Evolutionary conservation across 2,888 invertebrate species (phyloP).

Genomic region (Spilarctia lutea): DNA sequence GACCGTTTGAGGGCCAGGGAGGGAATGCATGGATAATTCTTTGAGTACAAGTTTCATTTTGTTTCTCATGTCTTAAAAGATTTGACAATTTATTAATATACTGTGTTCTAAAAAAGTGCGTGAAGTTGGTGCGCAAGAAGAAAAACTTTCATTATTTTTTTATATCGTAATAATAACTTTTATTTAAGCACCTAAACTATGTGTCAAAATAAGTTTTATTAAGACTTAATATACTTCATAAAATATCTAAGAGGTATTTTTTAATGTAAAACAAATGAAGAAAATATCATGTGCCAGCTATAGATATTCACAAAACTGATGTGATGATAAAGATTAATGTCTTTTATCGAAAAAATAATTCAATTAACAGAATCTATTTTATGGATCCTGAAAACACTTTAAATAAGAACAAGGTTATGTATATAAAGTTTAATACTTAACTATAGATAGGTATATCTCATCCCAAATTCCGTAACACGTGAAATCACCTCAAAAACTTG

Average conservation of each 20-base stretch:
- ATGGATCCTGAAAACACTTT: background rate
- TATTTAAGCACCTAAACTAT: background rate
- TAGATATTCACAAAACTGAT: too few relatives aligned
- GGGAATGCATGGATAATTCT: conserved; percentile 40
- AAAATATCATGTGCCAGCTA: background rate
- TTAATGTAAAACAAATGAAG: background rate
- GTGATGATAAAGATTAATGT: background rate
- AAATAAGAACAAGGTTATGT: background rate
- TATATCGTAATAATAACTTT: background rate
- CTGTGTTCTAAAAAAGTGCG: too few relatives aligned
- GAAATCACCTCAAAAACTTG: conserved; percentile 49
- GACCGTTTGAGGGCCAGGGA: conserved; percentile 61
- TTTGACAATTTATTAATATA: background rate
- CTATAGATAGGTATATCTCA: conserved; percentile 12
- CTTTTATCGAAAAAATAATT: background rate
- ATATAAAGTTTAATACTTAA: conserved; percentile 15
- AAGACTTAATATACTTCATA: background rate
- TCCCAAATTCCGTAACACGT: conserved; percentile 39
- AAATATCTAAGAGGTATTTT: background rate
- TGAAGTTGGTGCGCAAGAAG: background rate
- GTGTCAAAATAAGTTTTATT: background rate
- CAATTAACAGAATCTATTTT: background rate
- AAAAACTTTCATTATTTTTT: too few relatives aligned
- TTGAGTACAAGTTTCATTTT: background rate
- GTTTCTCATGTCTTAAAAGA: background rate